These are phyloP conservation scores for Yasuhikotakia modesta DNA, from an alignment of 2,797 vertebrate genomes.

Conservation along the genomic window DNA sequence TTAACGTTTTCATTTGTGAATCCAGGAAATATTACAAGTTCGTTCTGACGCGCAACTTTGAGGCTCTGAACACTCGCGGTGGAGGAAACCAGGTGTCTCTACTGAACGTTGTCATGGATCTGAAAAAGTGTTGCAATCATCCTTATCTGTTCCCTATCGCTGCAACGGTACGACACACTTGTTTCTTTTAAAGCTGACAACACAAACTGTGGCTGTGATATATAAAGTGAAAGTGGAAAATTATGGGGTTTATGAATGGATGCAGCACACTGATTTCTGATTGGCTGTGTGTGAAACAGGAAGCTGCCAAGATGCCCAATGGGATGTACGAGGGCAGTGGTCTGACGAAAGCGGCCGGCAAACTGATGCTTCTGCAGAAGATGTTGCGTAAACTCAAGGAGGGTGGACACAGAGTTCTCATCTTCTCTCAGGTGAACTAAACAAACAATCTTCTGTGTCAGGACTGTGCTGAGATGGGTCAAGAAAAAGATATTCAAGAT, in stretches of 20 bases:
- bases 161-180: constrained; percentile 85
- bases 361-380: constrained; percentile 90
- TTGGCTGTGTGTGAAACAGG: constrained; percentile 74
- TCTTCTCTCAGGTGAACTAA: constrained; percentile 98
- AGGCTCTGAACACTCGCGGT: constrained; percentile 93
- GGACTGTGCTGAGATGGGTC: no score
- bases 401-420: constrained; percentile 92
- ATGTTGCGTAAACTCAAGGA: constrained; percentile 96
- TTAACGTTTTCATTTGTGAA: no score
- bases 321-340: constrained; percentile 95
- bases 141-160: constrained; percentile 97
- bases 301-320: constrained; percentile 97
- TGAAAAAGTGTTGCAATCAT: constrained; percentile 99
- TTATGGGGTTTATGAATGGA: not conserved
- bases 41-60: constrained; percentile 95
- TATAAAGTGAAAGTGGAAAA: not conserved
- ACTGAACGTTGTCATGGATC: constrained; percentile 97
- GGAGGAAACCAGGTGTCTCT: constrained; percentile 97
- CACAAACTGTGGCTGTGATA: not conserved
- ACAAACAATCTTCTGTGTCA: no score
- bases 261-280: not conserved
- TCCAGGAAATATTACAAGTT: constrained; percentile 97
- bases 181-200: no score
- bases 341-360: constrained; percentile 91
- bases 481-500: no score